A percentile compares a stretch with the other conserved stretches of the same genome.
phyloP scores from a whole-genome alignment of 1,140 invertebrate species.

The Drosophila mayri region DNA sequence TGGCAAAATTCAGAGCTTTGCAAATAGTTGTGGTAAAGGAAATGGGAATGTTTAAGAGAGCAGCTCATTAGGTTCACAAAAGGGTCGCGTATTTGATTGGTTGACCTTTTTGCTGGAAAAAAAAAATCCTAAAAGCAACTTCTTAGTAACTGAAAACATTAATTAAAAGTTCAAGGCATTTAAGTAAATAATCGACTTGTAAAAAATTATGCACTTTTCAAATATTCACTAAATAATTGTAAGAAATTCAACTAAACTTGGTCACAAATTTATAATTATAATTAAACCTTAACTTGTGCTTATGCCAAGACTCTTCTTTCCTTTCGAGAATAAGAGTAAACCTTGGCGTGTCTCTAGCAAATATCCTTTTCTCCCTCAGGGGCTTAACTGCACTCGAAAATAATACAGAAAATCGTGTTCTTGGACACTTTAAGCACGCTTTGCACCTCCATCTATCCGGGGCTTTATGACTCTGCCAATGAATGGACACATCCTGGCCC shows the following conservation, averaged over 20 bases:
- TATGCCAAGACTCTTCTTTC: neutral
- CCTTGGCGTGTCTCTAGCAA: neutral
- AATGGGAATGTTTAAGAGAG: neutral
- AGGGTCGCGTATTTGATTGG: constrained; percentile 13
- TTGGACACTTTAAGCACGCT: constrained; percentile 17
- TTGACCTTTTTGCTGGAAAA: neutral
- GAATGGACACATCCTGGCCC: constrained; percentile 39
- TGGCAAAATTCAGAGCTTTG: constrained; percentile 13
- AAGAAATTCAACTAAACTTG: too few species aligned
- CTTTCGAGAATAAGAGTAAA: too few species aligned
- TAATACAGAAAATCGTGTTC: constrained; percentile 11
- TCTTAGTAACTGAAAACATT: neutral
- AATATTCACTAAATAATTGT: neutral
- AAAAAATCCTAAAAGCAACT: neutral
- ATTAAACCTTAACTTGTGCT: neutral
- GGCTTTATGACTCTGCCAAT: constrained; percentile 48
- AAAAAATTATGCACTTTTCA: neutral
- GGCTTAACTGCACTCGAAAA: constrained; percentile 4
- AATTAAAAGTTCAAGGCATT: too few species aligned
- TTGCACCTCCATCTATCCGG: constrained; percentile 30
- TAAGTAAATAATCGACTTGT: too few species aligned
- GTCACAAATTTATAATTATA: neutral
- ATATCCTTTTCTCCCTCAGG: neutral
- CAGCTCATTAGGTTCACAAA: constrained; percentile 56
- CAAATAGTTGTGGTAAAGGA: constrained; percentile 52